Evolutionary conservation across 2,888 invertebrate species (phyloP).

Genomic region (Campopleginae sp.): DNA sequence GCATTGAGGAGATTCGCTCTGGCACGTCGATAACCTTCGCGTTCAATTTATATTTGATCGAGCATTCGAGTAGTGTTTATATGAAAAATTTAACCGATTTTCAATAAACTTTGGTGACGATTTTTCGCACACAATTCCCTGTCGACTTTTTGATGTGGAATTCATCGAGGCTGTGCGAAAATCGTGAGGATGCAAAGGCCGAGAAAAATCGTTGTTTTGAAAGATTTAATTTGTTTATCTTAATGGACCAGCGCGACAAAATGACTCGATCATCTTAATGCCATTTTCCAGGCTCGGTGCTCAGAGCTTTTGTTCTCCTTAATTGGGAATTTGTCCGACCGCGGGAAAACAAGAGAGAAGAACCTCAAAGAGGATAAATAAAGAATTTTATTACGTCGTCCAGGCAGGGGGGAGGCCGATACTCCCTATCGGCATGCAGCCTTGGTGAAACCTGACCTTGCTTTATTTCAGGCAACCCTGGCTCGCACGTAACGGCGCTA

Average conservation of each 20-base stretch:
- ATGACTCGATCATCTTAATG: background rate
- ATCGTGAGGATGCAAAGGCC: background rate
- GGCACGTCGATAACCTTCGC: background rate
- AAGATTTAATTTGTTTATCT: background rate
- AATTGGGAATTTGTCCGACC: slow-evolving; percentile 18
- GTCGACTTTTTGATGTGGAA: background rate
- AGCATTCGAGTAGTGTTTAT: background rate
- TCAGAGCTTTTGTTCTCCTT: slow-evolving; percentile 26
- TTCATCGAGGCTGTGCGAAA: background rate
- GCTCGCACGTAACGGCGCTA: slow-evolving; percentile 69
- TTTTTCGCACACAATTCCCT: background rate
- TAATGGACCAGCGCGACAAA: background rate
- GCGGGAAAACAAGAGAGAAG: slow-evolving; percentile 14
- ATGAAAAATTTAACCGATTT: background rate
- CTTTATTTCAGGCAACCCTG: slow-evolving; percentile 83
- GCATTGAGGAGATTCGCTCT: background rate
- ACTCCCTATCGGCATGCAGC: slow-evolving; percentile 79
- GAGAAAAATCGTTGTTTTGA: background rate
- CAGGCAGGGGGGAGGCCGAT: slow-evolving; percentile 70
- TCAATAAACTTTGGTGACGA: background rate
- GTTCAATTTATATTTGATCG: background rate
- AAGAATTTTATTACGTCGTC: slow-evolving; percentile 72
- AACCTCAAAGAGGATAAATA: slow-evolving; percentile 70
- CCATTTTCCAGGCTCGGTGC: slow-evolving; percentile 1
- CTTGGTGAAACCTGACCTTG: slow-evolving; percentile 85